Evolutionary conservation across 2,797 vertebrate species (phyloP).

Genomic region (Sternarchorhynchus goeldii): DNA sequence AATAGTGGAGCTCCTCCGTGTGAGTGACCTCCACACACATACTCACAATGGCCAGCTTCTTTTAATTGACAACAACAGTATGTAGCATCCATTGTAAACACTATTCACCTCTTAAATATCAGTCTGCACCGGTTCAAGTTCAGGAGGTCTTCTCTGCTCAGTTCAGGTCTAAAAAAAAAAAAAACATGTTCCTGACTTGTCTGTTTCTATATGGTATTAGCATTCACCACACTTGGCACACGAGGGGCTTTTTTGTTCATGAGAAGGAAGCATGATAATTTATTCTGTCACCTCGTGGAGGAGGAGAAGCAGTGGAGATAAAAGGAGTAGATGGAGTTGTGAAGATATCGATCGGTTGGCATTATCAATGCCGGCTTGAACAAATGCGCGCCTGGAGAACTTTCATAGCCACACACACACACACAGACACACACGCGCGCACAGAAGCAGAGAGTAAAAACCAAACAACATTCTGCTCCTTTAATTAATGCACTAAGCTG

Average conservation of each 20-base stretch:
- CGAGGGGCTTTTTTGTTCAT: conserved; percentile 17
- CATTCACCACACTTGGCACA: conserved; percentile 36
- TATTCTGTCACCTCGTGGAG: conserved; percentile 44
- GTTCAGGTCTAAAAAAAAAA: conserved; percentile 11
- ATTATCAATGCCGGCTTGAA: conserved; percentile 27
- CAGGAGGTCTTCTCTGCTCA: conserved; percentile 11
- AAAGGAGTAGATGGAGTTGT: conserved; percentile 38
- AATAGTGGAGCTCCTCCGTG: conserved; percentile 42
- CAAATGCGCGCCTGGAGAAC: conserved; percentile 17
- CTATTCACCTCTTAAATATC: not conserved
- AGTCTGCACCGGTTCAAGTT: not conserved
- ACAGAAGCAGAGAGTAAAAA: not conserved
- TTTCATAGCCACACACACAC: conserved; percentile 11
- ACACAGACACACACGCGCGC: no score
- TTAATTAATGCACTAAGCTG: conserved; percentile 33
- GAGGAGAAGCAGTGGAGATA: conserved; percentile 28
- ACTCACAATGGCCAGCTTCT: conserved; percentile 11
- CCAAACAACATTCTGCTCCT: conserved; percentile 10
- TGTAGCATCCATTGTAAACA: conserved; percentile 24
- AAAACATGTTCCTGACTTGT: conserved; percentile 7
- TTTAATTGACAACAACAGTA: not conserved
- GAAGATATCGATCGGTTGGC: conserved; percentile 43
- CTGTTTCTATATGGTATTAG: conserved; percentile 29
- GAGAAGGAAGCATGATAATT: conserved; percentile 42
- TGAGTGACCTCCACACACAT: conserved; percentile 47